Base-by-base conservation (phyloP, 2,113 vertebrate species). In the Pterophyllum scalare region DNA sequence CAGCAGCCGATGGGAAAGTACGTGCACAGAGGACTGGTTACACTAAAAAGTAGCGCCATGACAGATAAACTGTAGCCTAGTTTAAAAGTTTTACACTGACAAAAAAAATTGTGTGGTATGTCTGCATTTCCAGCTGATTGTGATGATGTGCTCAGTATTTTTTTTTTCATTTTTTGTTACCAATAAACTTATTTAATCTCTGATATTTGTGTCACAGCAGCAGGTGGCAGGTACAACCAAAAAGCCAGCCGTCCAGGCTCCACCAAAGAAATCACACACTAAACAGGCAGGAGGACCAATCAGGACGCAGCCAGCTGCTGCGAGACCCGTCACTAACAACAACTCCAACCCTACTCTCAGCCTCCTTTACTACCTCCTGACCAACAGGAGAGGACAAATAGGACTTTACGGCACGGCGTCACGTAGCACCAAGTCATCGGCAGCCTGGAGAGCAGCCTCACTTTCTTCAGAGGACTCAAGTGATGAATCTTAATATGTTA, bases 381-480 rank as follows among this genome's bases (percentile, higher is more conserved):
- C 49, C 59, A 82, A 77, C 4, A 57, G 75, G 64, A 59, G 85
- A 75, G 2, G 40, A 22, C 65, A 12, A 72, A 85, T 70, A 7
- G 57, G 75, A 28, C n/a, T 26, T 8, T 3, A 35, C 7, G 8
- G 33, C 10, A 0, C 28, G 24, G 6, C 54, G 3, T 91, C 92
- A 3, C 60, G 85, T 0, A 90, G 72, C 2, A 46, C 72, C 1
- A 81, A 90, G 56, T 59, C 57, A 26, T n/a, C 12, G 1, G 19
- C 24, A 10, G 3, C 1, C 13, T 4, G 61, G 75, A 75, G 7
- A 75, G 11, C 8, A 1, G 12, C 28, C 6, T 85, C 54, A 0
- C 19, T 3, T 6, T 88, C 92, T 19, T 90, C 89, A 31, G 86
- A 89, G 24, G 89, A 92, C 26, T 90, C 88, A 0, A 91, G 88